Base-by-base conservation (phyloP, 2,113 vertebrate species). In the Phylloscopus trochiloides region DNA sequence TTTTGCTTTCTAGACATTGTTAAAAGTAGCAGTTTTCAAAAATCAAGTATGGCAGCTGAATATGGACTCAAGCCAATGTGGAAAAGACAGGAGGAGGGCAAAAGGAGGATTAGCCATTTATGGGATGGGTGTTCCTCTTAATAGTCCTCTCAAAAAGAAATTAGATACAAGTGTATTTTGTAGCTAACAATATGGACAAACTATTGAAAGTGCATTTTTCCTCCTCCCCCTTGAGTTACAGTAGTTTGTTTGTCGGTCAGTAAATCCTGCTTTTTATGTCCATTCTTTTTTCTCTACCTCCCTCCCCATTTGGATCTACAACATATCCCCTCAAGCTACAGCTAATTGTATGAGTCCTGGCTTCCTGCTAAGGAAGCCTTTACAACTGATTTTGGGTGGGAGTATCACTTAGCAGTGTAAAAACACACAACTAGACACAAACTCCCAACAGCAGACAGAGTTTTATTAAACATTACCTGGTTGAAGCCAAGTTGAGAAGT, bases 201-300 rank as follows among this genome's bases (percentile, higher is more conserved):
- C 96, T 97, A 97, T 85, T 96, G 96, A 98, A 98, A 97, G 97
- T 97, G 95, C 94, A 94, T 98, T 98, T 97, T 97, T 96, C 97
- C 92, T 97, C 96, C 96, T 97, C 96, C 95, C 31, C 65, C 83
- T 92, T 80, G 68, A 88, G 92, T 95, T 96, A 97, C 96, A 96
- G 94, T 95, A 97, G 95, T 96, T 92, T 70, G 28, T 78, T 83
- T 80, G 72, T 85, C 94, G 96, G 96, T 93, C 95, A 97, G 97
- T 94, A 95, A 97, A 96, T 97, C 93, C 94, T 95, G 75, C 90
- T 97, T 96, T 96, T 78, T 67, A 79, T 59, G 21, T 34, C 78
- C 43, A 16, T 72, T 92, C 36, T 26, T 86, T 76, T 65, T 63
- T 74, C 81, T 76, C 75, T 70, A n/a, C 40, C 25, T 74, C 79